Conservation (phyloP, 2,888 invertebrate species). For the Plebejus melissa region DNA sequence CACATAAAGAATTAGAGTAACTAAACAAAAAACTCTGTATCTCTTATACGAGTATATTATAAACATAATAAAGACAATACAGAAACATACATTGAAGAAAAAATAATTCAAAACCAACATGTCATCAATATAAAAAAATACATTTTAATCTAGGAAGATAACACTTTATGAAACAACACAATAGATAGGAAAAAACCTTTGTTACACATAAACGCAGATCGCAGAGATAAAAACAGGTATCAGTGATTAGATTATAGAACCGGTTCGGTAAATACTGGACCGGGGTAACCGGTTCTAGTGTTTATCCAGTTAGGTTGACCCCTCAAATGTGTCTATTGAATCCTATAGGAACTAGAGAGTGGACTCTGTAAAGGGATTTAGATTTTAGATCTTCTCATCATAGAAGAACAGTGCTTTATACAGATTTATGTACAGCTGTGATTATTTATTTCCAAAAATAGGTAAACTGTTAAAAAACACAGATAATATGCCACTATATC, state of each 20-base stretch:
- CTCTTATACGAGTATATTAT: no score
- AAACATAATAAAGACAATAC: no score
- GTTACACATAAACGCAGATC: constrained; percentile 15
- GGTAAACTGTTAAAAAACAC: no score
- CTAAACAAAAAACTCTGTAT: no score
- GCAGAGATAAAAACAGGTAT: constrained; percentile 27
- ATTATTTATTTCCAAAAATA: no score
- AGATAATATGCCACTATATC: no score
- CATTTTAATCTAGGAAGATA: constrained; percentile 10
- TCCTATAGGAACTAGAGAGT: background rate
- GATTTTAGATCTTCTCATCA: background rate
- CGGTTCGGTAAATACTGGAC: constrained; percentile 19
- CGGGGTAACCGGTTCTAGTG: constrained; percentile 14
- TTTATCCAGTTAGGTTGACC: constrained; percentile 21
- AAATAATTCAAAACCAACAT: no score
- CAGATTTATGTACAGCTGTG: no score
- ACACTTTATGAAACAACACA: constrained; percentile 3
- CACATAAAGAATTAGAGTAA: no score
- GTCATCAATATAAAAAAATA: background rate
- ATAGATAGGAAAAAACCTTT: constrained; percentile 24
- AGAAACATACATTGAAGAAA: no score
- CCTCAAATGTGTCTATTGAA: constrained; percentile 8
- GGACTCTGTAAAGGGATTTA: background rate
- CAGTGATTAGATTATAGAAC: constrained; percentile 23
- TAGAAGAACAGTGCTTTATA: no score